Evolutionary conservation across 2,797 vertebrate genomes (phyloP).

Genomic region (Pelochelys cantorii): DNA sequence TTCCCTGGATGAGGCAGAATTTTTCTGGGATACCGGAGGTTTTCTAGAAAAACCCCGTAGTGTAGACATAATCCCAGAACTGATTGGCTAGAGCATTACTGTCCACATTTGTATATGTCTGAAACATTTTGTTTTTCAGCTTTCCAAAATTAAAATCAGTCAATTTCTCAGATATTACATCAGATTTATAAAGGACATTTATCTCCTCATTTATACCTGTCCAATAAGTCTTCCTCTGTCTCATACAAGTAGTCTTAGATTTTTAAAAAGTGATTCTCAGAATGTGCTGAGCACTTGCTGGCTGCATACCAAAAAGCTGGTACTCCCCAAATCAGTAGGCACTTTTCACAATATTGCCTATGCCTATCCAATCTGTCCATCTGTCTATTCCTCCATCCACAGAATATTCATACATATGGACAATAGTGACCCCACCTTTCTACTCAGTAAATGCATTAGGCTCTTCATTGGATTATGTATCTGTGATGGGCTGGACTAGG

Average conservation of each 20-base stretch:
- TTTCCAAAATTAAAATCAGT: background rate
- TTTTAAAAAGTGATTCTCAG: background rate
- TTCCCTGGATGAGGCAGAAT: no score
- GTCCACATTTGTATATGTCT: background rate
- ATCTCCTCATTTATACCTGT: background rate
- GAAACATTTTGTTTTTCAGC: background rate
- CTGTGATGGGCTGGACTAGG: constrained; percentile 13
- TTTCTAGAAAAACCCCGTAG: no score
- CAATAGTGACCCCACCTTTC: background rate
- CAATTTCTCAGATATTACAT: background rate
- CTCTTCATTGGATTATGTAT: constrained; percentile 76
- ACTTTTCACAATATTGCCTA: background rate
- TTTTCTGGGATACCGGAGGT: no score
- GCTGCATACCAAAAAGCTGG: fast-evolving
- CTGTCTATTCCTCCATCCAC: background rate
- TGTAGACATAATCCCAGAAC: background rate
- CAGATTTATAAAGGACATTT: background rate
- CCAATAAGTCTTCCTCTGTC: background rate
- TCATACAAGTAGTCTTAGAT: background rate
- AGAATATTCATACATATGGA: background rate
- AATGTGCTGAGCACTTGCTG: fast-evolving
- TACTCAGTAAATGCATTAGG: background rate
- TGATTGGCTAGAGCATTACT: background rate
- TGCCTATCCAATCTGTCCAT: background rate
- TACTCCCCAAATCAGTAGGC: background rate